Conservation (phyloP, 2,113 vertebrate species). For the Dolichotis patagonum region DNA sequence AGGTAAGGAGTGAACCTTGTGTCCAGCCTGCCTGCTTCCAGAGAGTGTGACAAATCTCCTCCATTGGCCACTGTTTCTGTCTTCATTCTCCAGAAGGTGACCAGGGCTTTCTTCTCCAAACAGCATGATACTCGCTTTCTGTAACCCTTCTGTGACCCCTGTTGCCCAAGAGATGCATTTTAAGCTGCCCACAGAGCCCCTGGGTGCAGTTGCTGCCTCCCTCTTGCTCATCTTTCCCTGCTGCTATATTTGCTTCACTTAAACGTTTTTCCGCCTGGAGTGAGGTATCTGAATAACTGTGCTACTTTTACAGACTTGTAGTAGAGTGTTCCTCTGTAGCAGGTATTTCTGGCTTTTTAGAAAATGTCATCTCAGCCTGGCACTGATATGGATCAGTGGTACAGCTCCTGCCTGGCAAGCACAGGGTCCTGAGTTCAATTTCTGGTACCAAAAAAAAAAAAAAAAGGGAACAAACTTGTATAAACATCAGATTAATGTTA, state of each 20-base stretch:
- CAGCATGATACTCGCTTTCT: not conserved
- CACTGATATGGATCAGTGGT: too few species aligned
- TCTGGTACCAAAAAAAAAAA: too few species aligned
- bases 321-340: not conserved
- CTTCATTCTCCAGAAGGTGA: not conserved
- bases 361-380: not conserved
- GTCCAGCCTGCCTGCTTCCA: not conserved
- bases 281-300: not conserved
- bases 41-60: not conserved
- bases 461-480: slow-evolving; percentile 9
- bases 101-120: not conserved
- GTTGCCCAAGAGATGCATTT: not conserved
- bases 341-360: not conserved
- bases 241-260: not conserved
- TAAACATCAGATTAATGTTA: not conserved
- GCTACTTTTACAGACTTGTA: not conserved
- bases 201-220: not conserved
- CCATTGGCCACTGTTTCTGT: not conserved
- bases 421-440: too few species aligned
- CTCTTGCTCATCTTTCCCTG: accelerated
- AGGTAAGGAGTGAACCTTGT: slow-evolving; percentile 85
- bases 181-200: not conserved
- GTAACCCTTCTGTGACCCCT: not conserved
- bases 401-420: too few species aligned
- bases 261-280: not conserved